Conservation (phyloP, 2,113 vertebrate species). For the Hemibagrus wyckioides region DNA sequence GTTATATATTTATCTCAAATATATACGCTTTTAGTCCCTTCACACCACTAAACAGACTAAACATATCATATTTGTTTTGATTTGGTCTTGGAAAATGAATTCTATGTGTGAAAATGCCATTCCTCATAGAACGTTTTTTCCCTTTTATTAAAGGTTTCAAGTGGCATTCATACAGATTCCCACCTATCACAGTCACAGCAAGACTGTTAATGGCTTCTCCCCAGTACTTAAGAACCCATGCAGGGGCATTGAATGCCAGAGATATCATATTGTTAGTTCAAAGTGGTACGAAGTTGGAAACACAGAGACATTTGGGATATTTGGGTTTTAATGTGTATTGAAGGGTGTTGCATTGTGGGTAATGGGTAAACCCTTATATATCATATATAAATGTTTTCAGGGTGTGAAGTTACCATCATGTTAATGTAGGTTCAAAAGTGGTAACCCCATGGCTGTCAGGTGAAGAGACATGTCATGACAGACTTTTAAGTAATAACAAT, state of each 20-base stretch:
- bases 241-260: constrained; percentile 20
- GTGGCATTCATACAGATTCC: background rate
- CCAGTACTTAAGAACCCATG: constrained; percentile 6
- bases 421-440: background rate
- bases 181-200: background rate
- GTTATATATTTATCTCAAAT: too few species aligned
- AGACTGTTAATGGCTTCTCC: background rate
- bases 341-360: background rate
- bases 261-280: constrained; percentile 22
- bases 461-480: background rate
- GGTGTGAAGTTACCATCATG: background rate
- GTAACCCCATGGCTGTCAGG: background rate
- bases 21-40: background rate
- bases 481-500: background rate
- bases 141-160: background rate
- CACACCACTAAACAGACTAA: background rate
- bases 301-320: background rate
- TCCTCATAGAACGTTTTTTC: background rate
- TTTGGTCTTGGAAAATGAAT: background rate
- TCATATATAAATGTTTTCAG: background rate
- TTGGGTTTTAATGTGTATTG: background rate
- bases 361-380: background rate
- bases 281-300: constrained; percentile 5
- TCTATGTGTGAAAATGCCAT: background rate
- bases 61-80: background rate